Conservation (phyloP, 2,888 invertebrate genomes). For the Platerodrilus igneus region DNA sequence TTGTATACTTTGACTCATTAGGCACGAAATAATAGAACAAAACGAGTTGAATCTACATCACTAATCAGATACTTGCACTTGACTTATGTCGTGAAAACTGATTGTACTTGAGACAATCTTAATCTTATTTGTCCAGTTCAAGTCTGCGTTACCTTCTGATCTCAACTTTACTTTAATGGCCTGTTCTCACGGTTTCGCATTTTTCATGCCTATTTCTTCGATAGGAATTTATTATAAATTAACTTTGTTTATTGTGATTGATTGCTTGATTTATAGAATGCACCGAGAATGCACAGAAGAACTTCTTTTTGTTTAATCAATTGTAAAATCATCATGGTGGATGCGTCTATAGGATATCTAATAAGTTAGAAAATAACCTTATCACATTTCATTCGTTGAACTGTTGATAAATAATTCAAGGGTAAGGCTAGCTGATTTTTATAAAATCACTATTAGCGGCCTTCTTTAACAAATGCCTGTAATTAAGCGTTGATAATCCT, state of each 20-base stretch:
- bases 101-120: slow-evolving; percentile 25
- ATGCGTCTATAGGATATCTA: no score
- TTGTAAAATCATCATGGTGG: slow-evolving; percentile 1
- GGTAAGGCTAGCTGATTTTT: not conserved
- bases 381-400: no score
- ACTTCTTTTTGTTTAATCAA: not conserved
- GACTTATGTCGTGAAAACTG: slow-evolving; percentile 31
- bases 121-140: slow-evolving; percentile 28
- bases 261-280: slow-evolving; percentile 18
- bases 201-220: slow-evolving; percentile 12
- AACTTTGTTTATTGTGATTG: slow-evolving; percentile 18
- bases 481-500: slow-evolving; percentile 20
- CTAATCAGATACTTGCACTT: slow-evolving; percentile 29
- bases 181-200: slow-evolving; percentile 26
- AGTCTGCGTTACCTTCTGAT: slow-evolving; percentile 25
- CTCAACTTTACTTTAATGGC: slow-evolving; percentile 24
- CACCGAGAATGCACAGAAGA: not conserved
- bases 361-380: no score
- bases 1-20: slow-evolving; percentile 24
- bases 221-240: slow-evolving; percentile 23
- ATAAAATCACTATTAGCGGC: slow-evolving; percentile 8
- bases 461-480: slow-evolving; percentile 20
- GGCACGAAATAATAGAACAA: slow-evolving; percentile 21
- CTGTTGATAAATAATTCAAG: slow-evolving; percentile 12
- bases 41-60: slow-evolving; percentile 17